A percentile compares a stretch with the other conserved stretches of the same genome.
These are phyloP conservation scores for Heterodera carotae DNA, from an alignment of 1,140 invertebrate genomes.

Conservation along the genomic window DNA sequence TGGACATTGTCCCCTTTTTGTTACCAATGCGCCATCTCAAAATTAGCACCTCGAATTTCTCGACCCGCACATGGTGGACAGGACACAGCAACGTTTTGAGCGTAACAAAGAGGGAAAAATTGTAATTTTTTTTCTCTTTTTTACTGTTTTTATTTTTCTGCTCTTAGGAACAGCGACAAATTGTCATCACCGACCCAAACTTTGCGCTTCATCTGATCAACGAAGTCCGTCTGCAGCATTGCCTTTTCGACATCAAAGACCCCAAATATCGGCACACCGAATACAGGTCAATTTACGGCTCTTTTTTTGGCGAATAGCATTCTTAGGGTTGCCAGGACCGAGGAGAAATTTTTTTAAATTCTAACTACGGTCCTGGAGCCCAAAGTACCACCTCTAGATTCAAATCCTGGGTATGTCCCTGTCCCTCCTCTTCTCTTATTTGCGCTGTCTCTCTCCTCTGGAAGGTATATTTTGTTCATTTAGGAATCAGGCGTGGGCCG, in stretches of 20 bases:
- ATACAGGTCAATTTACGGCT: constrained; percentile 10
- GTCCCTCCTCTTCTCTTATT: too few species aligned
- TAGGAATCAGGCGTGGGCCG: constrained; percentile 39
- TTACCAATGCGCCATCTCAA: background rate
- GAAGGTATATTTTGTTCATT: background rate
- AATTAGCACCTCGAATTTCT: constrained; percentile 41
- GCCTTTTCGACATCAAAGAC: constrained; percentile 45
- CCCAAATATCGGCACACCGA: constrained; percentile 45
- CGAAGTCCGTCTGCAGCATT: constrained; percentile 40
- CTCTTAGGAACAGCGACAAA: constrained; percentile 35
- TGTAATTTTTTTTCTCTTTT: constrained; percentile 19
- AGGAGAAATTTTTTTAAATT: too few species aligned
- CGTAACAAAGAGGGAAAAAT: constrained; percentile 39
- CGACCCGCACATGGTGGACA: constrained; percentile 46
- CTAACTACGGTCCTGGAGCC: too few species aligned
- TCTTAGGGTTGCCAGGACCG: too few species aligned
- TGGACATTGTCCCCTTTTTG: too few species aligned
- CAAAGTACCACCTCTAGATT: too few species aligned
- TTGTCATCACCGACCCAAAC: constrained; percentile 46
- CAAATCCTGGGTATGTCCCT: too few species aligned
- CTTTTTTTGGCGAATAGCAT: background rate
- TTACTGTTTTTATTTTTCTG: constrained; percentile 2
- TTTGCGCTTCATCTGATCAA: constrained; percentile 35
- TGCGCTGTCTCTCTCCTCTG: too few species aligned
- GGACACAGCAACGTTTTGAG: constrained; percentile 44